Evolutionary conservation across 2,888 invertebrate species (phyloP), one percentile per base, ranked within the genome.

Genomic region (Lepidonotus clava): DNA sequence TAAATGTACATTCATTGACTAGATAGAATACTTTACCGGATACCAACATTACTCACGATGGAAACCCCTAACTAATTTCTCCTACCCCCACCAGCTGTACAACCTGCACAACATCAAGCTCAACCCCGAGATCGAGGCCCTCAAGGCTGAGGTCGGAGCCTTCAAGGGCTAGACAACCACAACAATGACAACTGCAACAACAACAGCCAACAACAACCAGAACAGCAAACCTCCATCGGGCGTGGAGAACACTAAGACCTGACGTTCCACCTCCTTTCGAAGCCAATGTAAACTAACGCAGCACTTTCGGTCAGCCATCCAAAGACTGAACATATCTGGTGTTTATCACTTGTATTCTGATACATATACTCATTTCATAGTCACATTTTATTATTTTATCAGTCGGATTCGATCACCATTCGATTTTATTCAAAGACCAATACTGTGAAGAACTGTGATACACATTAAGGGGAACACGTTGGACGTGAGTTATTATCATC

Each of bases 111-210:
- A 83, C 34, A 61, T 61, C 41, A 41, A 76, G 8, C 56, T 53
- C 28, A 67, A 87, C 77, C 67, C 83, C 0, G 85, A 87, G 77
- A 85, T 87, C 53, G 87, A 87, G 61, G 85, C 84, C n/a, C 85
- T 87, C 53, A 87, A 87, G 85, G 28, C 46, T 18, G 87, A 87
- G 36, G 41, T 87, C 21, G 80, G 84, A 32, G 46, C 67, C 86
- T 86, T 66, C 86, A 66, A 34, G 51, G 38, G 36, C n/a, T 71
- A 71, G 38, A 71, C 14, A n/a, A 6, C 38, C 38, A 71, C n/a
- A 4, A 32, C 14, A 18, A 6, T 6, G 38, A n/a, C 6, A 71
- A 51, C 51, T 0, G 5, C 28, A 41, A 28, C 46, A 32, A 41
- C 41, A 41, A 83, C 18, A 2, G 32, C n/a, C 32, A 46, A 11